Base-by-base conservation (phyloP, 2,888 invertebrate genomes). In the Sturmia bella region DNA sequence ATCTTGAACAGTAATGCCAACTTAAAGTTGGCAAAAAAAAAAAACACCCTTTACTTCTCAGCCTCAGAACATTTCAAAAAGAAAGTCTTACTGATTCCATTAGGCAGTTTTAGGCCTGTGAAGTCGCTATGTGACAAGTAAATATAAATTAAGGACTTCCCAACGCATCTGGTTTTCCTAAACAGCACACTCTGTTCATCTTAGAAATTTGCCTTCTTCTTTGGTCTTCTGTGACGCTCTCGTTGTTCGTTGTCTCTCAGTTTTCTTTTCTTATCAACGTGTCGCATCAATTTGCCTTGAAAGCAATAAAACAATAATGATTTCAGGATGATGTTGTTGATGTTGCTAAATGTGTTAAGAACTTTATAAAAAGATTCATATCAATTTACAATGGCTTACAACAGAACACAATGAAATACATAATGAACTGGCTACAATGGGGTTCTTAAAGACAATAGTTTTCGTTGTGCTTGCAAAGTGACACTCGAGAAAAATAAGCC, bases 311-410 rank as follows among this genome's bases (percentile, higher is more conserved):
- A 45, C 0, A 56, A 64, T 37, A 72, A 72, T 41, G 17, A 24
- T 48, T 37, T 17, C 4, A 13, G 15, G 13, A 27, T 64, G 64
- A 57, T 70, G 57, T 13, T 43, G 52, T 45, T 66, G 63, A 68
- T 54, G 27, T 52, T 70, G 45, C 48, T 37, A 41, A 48, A 41
- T 37, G 39, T 56, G 45, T 61, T 76, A 21, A 39, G 54, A 80
- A 52, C 57, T 64, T 70, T 59, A 27, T 52, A 56, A 66, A 68
- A 59, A 56, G 54, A 80, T 75, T 52, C 19, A 52, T 75, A 59
- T 75, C 59, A 64, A 66, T 45, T 54, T 19, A 57, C 57, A 45
- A 27, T n/a, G 39, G 19, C 63, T 70, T 27, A 37, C 24, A 61
- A 48, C 7, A 17, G 6, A 5, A 3, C 19, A 21, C 7, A 39